phyloP scores from a whole-genome alignment of 2,888 invertebrate genomes.

The Xanthorhoe spadicearia region DNA sequence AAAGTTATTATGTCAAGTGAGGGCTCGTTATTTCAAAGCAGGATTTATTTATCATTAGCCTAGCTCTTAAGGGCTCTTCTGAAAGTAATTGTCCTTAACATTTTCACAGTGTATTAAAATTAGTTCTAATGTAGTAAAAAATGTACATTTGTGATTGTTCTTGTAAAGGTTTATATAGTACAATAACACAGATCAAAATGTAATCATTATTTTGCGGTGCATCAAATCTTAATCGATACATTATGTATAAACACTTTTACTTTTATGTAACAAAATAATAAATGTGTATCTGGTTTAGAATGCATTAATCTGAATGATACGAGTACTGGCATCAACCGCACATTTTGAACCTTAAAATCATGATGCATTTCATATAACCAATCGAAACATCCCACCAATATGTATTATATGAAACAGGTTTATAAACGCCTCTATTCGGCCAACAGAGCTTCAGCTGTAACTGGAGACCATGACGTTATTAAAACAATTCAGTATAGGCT shows the following conservation, averaged over 20 bases:
- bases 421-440: no score
- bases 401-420: no score
- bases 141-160: background rate
- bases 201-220: no score
- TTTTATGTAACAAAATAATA: background rate
- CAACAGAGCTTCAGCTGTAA: no score
- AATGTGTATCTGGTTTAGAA: conserved; percentile 1
- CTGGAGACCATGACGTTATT: no score
- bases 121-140: background rate
- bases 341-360: background rate
- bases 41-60: conserved; percentile 26
- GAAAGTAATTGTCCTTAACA: conserved; percentile 13
- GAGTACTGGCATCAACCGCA: background rate
- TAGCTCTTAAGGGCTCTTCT: conserved; percentile 2
- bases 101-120: conserved; percentile 1
- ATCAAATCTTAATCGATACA: no score
- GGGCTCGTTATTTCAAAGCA: conserved; percentile 2
- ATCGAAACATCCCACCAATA: no score
- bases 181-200: background rate
- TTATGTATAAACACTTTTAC: background rate
- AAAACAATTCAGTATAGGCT: no score
- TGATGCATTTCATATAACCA: background rate
- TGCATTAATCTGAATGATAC: conserved; percentile 12
- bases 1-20: conserved; percentile 8
- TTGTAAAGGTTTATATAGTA: background rate